phyloP scores from a whole-genome alignment of 2,113 vertebrate genomes.

The Charadrius vociferus region DNA sequence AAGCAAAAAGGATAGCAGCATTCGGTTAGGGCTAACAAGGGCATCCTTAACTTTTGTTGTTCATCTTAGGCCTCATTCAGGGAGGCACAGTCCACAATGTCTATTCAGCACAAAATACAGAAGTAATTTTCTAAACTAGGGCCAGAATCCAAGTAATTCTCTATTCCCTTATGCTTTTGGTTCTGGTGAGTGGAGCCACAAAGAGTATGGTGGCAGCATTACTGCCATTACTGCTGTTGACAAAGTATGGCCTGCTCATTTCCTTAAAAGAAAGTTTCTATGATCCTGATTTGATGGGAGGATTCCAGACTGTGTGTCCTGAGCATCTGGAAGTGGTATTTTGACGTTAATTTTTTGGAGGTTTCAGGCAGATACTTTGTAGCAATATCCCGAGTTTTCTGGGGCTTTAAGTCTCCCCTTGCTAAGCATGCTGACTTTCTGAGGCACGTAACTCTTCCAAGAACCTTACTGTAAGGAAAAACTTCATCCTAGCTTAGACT shows the following conservation, averaged over 20 bases:
- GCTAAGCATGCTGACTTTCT: background rate
- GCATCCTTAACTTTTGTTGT: background rate
- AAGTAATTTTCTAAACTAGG: background rate
- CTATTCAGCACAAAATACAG: background rate
- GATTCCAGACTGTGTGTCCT: background rate
- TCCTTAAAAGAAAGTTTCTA: background rate
- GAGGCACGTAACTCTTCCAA: background rate
- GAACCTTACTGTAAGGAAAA: background rate
- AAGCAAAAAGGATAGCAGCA: background rate
- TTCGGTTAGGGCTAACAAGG: background rate
- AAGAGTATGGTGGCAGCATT: rapidly evolving
- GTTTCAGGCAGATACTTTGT: background rate
- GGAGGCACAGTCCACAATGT: background rate
- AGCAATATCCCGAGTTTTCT: background rate
- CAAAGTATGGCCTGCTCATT: rapidly evolving
- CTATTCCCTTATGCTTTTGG: background rate
- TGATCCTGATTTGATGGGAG: background rate
- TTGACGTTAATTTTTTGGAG: background rate
- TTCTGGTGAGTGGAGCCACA: background rate
- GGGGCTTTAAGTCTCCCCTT: background rate
- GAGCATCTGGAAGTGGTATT: background rate
- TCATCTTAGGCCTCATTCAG: background rate
- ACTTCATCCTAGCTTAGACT: background rate
- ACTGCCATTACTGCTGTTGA: background rate
- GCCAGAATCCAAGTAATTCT: background rate